Percentiles rank a stretch among this genome's conserved stretches.
phyloP scores from a whole-genome alignment of 2,888 invertebrate genomes.

The Eilema caniola region DNA sequence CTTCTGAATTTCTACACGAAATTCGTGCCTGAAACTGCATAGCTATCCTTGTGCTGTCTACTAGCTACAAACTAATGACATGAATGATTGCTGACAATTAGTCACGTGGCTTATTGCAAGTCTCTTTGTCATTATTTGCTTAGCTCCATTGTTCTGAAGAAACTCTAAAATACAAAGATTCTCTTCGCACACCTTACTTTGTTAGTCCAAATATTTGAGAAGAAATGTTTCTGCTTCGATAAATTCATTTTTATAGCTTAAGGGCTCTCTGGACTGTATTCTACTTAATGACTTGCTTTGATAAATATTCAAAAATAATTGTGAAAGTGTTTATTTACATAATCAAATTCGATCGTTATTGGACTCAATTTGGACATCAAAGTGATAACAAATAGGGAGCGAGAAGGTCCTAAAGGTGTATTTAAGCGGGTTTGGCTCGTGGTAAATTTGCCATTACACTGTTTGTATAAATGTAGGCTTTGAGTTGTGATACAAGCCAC shows the following conservation, averaged over 20 bases:
- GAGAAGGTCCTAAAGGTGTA: conserved; percentile 41
- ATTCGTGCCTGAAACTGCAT: background rate
- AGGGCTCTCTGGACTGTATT: background rate
- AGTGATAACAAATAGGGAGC: conserved; percentile 38
- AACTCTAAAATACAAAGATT: background rate
- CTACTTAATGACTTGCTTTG: conserved; percentile 24
- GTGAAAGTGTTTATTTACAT: conserved; percentile 40
- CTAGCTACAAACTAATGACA: background rate
- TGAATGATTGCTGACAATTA: conserved; percentile 1
- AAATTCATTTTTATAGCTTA: background rate
- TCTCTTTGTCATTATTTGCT: background rate
- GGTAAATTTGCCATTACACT: conserved; percentile 55
- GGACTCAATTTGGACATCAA: conserved; percentile 44
- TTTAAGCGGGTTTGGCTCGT: conserved; percentile 44
- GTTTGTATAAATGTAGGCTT: conserved; percentile 50
- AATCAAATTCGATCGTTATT: conserved; percentile 33
- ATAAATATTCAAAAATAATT: conserved; percentile 34
- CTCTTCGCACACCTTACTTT: background rate
- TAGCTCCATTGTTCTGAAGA: background rate
- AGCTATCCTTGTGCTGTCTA: background rate
- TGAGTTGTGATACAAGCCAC: conserved; percentile 39
- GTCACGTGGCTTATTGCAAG: background rate
- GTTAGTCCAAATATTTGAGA: background rate
- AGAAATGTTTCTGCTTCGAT: background rate
- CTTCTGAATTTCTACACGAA: background rate